phyloP scores from a whole-genome alignment of 1,140 invertebrate species.

The Monomorium pharaonis region DNA sequence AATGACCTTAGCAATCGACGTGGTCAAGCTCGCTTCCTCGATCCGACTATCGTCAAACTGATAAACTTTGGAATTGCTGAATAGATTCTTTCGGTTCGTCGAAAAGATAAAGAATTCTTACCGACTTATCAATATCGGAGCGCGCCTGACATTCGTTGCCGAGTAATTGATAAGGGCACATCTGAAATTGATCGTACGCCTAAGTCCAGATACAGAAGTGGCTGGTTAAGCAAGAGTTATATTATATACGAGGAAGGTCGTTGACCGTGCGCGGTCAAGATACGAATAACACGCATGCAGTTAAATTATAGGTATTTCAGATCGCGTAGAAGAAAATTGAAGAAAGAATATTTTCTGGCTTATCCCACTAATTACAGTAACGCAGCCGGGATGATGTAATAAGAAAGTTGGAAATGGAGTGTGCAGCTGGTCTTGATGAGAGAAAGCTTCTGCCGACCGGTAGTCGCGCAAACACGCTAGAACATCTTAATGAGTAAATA shows the following conservation, averaged over 20 bases:
- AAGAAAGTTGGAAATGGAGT: constrained; percentile 54
- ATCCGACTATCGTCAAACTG: not conserved
- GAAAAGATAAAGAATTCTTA: constrained; percentile 26
- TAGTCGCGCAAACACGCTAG: constrained; percentile 31
- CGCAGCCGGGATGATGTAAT: constrained; percentile 31
- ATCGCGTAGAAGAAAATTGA: constrained; percentile 18
- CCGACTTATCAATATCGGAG: not conserved
- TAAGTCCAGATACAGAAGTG: constrained; percentile 1
- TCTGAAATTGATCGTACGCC: constrained; percentile 30
- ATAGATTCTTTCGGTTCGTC: not conserved
- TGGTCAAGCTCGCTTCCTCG: constrained; percentile 66
- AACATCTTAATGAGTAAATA: constrained; percentile 52
- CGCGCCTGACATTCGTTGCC: not conserved
- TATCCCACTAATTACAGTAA: constrained; percentile 46
- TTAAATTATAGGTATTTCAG: constrained; percentile 42
- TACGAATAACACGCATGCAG: constrained; percentile 19
- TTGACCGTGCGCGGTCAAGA: constrained; percentile 19
- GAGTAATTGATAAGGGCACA: constrained; percentile 5
- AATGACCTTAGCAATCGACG: constrained; percentile 71
- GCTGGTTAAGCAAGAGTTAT: not conserved
- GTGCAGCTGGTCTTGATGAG: constrained; percentile 45
- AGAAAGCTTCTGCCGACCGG: constrained; percentile 34
- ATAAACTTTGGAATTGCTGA: constrained; percentile 17
- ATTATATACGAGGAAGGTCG: constrained; percentile 17
- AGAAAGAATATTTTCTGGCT: constrained; percentile 30